phyloP scores from a whole-genome alignment of 2,888 invertebrate genomes.

The Minunthozetes semirufus region DNA sequence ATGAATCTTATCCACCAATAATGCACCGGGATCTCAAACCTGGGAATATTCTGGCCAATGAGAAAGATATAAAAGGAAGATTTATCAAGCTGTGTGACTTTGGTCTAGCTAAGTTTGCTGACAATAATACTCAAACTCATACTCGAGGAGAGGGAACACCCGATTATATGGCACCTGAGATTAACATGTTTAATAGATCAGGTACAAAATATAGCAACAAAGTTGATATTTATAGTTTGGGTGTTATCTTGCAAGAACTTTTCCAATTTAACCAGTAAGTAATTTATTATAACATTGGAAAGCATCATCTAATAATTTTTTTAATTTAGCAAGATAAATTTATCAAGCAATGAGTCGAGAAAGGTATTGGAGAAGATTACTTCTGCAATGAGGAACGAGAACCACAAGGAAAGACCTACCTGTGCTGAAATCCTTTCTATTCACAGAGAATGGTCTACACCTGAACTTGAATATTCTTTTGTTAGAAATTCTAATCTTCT shows the following conservation, averaged over 20 bases:
- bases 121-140: constrained; percentile 84
- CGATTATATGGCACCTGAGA: neutral
- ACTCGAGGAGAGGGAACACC: neutral
- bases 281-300: no score
- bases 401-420: no score
- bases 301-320: no score
- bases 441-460: no score
- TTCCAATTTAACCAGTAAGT: no score
- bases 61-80: constrained; percentile 32
- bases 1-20: constrained; percentile 54
- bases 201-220: neutral
- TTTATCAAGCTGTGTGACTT: constrained; percentile 90
- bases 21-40: constrained; percentile 91
- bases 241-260: neutral
- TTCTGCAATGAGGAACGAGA: no score
- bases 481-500: no score
- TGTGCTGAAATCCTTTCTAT: no score
- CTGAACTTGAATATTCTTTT: no score
- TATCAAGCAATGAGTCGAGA: no score
- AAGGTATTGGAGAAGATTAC: no score
- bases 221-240: neutral
- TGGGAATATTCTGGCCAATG: constrained; percentile 85
- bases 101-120: constrained; percentile 85
- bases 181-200: neutral
- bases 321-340: no score